Conservation (phyloP, 2,888 invertebrate genomes). For the Tortricodes alternella region DNA sequence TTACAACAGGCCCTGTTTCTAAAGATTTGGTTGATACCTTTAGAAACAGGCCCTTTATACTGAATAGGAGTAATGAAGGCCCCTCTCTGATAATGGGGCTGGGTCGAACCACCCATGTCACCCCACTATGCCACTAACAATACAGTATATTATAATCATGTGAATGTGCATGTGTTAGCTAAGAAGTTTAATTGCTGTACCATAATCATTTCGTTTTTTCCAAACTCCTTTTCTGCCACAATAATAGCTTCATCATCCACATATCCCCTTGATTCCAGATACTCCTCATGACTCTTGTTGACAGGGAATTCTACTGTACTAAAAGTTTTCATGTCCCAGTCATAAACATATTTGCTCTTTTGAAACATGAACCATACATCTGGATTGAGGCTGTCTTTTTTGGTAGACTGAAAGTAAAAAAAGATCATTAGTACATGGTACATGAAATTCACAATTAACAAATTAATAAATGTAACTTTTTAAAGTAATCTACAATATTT, state of each 20-base stretch:
- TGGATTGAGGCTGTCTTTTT: conserved; percentile 72
- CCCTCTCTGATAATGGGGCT: too few species aligned
- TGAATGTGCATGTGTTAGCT: neutral
- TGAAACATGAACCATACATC: conserved; percentile 97
- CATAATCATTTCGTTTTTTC: conserved; percentile 93
- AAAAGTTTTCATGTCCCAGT: conserved; percentile 91
- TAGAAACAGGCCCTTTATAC: too few species aligned
- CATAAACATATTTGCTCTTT: conserved; percentile 98
- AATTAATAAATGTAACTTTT: too few species aligned
- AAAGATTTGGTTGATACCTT: too few species aligned
- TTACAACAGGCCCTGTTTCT: too few species aligned
- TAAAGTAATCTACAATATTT: conserved; percentile 33
- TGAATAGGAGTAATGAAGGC: too few species aligned
- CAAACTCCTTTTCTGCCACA: conserved; percentile 91
- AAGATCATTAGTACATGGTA: neutral
- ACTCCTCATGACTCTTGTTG: conserved; percentile 86
- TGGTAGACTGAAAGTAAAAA: conserved; percentile 58
- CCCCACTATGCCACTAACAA: neutral
- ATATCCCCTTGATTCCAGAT: conserved; percentile 93
- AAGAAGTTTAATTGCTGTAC: conserved; percentile 70
- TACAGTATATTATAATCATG: neutral
- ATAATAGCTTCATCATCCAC: conserved; percentile 91
- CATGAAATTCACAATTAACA: too few species aligned
- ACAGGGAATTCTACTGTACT: conserved; percentile 93
- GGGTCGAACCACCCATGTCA: too few species aligned